Evolutionary conservation across 1,140 invertebrate genomes (phyloP), one percentile per base, ranked within the genome.

Genomic region (Drosophila truncata): DNA sequence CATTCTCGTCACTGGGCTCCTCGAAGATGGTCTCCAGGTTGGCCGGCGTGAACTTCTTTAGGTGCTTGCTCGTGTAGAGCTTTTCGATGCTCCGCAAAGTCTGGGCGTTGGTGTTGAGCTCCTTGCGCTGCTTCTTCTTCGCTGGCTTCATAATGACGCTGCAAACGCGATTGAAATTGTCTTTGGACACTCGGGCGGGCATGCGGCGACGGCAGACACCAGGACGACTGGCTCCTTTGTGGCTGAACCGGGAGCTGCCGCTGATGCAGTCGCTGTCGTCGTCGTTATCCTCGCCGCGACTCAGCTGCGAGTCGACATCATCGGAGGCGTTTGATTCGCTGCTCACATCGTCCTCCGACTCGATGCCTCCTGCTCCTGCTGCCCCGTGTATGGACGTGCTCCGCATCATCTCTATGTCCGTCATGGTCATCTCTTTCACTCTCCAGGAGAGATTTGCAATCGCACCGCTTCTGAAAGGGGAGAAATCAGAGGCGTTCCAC

Each of bases 1-100:
- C 82, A n/a, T 83, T 85, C 39, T 77, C 78, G 13, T 91, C 86
- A 33, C 72, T 82, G 6, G 88, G 85, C 63, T 92, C 91, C 65
- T 92, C 91, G 20, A 92, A 92, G 16, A 92, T 92, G 0, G 91
- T 92, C 54, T 92, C 91, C 23, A 92, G 69, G 50, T 77, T 91
- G 16, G 91, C 57, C 4, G 88, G 91, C 18, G 66, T 90, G 14
- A 92, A 91, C 33, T 91, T 92, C 11, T 80, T 92, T 50, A 92
- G 66, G 3, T 78, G 82, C 52, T 88, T 86, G 64, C 57, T 92
- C 0, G 81, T 79, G 54, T 92, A 92, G 13, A 92, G 66, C 60
- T 91, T 92, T 33, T 92, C 91, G 39, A 91, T 92, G 71, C 87
- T 92, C 4, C 66, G 82, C 0, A 92, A 58, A 9, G 86, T 92